A percentile compares a stretch with the other conserved stretches of the same genome.
phyloP scores from a whole-genome alignment of 2,113 vertebrate species.

The Oryzias javanicus region DNA sequence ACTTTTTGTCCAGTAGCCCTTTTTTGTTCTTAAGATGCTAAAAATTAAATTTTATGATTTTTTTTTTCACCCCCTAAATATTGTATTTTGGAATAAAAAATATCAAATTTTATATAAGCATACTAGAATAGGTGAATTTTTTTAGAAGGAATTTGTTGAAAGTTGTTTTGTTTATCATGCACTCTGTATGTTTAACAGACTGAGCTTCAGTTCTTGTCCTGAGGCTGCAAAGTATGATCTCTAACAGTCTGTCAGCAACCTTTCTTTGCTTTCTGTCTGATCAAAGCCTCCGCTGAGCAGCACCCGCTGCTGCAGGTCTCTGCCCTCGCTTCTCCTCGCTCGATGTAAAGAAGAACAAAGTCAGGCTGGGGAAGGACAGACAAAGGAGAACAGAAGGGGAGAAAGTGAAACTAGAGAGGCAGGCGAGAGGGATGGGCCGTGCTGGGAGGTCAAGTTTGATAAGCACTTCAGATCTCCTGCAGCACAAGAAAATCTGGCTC shows the following conservation, averaged over 20 bases:
- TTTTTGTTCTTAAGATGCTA: no score
- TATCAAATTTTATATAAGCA: neutral
- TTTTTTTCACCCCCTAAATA: no score
- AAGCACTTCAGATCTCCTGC: constrained; percentile 53
- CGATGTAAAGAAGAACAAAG: constrained; percentile 67
- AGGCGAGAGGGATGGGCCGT: constrained; percentile 38
- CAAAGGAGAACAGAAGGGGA: constrained; percentile 49
- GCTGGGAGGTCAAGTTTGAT: constrained; percentile 66
- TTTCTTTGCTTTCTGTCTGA: constrained; percentile 56
- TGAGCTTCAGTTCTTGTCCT: constrained; percentile 57
- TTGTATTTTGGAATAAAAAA: neutral
- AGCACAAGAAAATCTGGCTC: constrained; percentile 49
- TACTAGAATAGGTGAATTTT: neutral
- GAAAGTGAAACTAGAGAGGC: constrained; percentile 43
- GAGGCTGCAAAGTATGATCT: constrained; percentile 50
- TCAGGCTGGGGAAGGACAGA: constrained; percentile 49
- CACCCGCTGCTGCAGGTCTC: constrained; percentile 59
- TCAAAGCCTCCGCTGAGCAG: constrained; percentile 68
- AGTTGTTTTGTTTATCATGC: constrained; percentile 24
- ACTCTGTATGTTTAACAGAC: constrained; percentile 48
- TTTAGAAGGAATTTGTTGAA: neutral
- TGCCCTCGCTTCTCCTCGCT: constrained; percentile 59
- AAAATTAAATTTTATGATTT: no score
- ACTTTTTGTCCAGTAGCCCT: no score
- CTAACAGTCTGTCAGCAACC: constrained; percentile 59